These are phyloP conservation scores for Bufo gargarizans DNA, from an alignment of 2,113 vertebrate species.

Conservation along the genomic window DNA sequence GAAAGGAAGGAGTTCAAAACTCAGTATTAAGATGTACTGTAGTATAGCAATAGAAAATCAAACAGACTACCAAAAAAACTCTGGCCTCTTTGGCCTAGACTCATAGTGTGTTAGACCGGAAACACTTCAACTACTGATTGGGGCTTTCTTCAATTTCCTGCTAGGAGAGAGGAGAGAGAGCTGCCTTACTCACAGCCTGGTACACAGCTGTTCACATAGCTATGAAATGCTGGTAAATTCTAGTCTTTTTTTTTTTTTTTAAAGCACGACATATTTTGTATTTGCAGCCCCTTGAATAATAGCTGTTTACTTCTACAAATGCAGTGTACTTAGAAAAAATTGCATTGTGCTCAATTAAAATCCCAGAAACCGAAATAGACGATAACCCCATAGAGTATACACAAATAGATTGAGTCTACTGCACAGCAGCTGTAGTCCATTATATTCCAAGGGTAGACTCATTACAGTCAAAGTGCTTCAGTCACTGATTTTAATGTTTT, in stretches of 20 bases:
- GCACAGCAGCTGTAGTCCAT: not conserved
- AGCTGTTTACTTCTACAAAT: not conserved
- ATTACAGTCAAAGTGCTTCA: not conserved
- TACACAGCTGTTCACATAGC: not conserved
- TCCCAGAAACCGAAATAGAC: not conserved
- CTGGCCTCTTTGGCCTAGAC: too few relatives aligned
- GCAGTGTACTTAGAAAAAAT: not conserved
- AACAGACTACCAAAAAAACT: too few relatives aligned
- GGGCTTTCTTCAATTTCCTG: not conserved
- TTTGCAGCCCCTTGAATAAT: not conserved
- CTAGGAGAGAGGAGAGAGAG: not conserved
- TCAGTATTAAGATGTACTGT: too few relatives aligned
- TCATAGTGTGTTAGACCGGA: too few relatives aligned
- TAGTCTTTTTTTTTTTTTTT: not conserved
- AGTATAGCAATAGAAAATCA: too few relatives aligned
- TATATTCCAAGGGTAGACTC: slow-evolving; percentile 5
- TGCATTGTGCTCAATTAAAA: not conserved
- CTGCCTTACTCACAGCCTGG: not conserved
- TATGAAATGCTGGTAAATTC: too few relatives aligned
- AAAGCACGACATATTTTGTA: not conserved
- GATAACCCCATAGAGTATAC: not conserved
- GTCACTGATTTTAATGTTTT: slow-evolving; percentile 1
- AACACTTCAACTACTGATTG: not conserved
- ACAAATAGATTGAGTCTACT: not conserved
- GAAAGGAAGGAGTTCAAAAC: too few relatives aligned